Conservation (phyloP, 2,113 vertebrate species). For the Cryptotis parvus region DNA sequence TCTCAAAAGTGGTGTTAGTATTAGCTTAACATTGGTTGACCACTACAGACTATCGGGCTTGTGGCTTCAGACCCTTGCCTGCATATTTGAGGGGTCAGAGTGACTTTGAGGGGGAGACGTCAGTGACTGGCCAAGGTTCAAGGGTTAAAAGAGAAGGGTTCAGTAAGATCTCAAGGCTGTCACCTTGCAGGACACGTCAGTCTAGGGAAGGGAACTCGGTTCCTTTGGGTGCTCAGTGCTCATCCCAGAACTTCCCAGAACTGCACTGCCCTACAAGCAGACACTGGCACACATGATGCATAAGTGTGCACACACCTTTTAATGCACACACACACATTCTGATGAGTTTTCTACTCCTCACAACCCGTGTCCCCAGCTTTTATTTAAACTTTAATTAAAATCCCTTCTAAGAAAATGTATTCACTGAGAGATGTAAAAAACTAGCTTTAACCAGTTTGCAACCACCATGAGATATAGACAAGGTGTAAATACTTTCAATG, state of each 20-base stretch:
- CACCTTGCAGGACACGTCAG: background rate
- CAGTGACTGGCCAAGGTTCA: background rate
- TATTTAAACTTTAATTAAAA: conserved; percentile 56
- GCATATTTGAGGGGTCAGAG: background rate
- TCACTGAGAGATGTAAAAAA: background rate
- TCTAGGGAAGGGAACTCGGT: background rate
- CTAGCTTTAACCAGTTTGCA: background rate
- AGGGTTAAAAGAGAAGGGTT: background rate
- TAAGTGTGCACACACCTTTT: background rate
- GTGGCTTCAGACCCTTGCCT: too few relatives aligned
- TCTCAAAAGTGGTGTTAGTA: too few relatives aligned
- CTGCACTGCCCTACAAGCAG: background rate
- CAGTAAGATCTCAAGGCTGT: background rate
- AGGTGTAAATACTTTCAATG: conserved; percentile 35
- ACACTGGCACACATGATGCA: background rate
- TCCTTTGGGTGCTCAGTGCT: background rate
- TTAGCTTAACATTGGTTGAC: too few relatives aligned
- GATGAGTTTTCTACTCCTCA: conserved; percentile 10
- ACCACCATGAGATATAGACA: conserved; percentile 36
- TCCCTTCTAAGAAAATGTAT: background rate
- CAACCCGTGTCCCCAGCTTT: background rate
- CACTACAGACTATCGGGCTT: too few relatives aligned
- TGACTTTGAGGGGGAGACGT: background rate
- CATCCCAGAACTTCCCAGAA: background rate
- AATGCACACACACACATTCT: background rate